A percentile compares a stretch with the other conserved stretches of the same genome.
Conservation (phyloP, 2,113 vertebrate species). For the Megaptera novaeangliae region DNA sequence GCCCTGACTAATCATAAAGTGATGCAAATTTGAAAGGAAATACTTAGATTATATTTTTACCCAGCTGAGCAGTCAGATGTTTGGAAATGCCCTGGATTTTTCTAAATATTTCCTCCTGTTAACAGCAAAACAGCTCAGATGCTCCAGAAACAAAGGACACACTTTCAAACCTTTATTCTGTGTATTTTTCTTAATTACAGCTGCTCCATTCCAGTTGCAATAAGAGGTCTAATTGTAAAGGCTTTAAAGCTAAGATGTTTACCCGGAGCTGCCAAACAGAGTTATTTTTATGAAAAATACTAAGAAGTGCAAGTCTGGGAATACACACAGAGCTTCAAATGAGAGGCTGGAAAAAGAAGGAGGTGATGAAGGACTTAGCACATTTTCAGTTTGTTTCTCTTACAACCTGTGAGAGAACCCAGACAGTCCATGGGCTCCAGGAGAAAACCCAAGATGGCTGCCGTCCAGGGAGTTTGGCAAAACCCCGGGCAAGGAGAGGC, state of each 20-base stretch:
- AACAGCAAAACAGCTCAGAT: slow-evolving; percentile 42
- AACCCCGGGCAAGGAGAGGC: background rate
- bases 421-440: background rate
- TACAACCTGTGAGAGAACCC: slow-evolving; percentile 32
- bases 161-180: background rate
- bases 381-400: slow-evolving; percentile 52
- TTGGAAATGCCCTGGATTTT: slow-evolving; percentile 76
- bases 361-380: slow-evolving; percentile 48
- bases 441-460: background rate
- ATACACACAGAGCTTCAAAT: background rate
- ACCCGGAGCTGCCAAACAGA: background rate
- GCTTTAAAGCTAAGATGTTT: background rate
- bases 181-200: background rate
- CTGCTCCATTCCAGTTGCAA: background rate
- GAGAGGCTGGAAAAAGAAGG: slow-evolving; percentile 15
- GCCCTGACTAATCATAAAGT: slow-evolving; percentile 75
- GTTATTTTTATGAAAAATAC: slow-evolving; percentile 27
- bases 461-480: slow-evolving; percentile 30
- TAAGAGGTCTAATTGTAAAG: background rate
- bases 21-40: slow-evolving; percentile 79
- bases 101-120: slow-evolving; percentile 69
- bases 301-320: background rate
- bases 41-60: slow-evolving; percentile 76
- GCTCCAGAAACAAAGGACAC: background rate
- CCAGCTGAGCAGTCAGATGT: slow-evolving; percentile 76